phyloP scores from a whole-genome alignment of 2,113 vertebrate species.

The Stercorarius parasiticus region DNA sequence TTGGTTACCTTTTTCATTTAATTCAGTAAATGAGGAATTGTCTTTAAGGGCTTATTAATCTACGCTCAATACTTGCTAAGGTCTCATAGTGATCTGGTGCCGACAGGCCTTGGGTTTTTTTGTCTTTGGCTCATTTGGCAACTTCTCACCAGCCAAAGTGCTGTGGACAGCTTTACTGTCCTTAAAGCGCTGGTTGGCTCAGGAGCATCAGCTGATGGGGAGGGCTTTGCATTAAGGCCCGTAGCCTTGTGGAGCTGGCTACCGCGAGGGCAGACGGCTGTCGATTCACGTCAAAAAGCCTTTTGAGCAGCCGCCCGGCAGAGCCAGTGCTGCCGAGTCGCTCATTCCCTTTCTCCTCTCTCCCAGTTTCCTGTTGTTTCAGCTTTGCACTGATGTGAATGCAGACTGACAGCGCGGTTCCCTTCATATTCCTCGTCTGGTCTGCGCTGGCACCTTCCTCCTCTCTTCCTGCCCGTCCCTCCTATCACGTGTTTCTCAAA shows the following conservation, averaged over 20 bases:
- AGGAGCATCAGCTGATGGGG: not conserved
- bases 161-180: not conserved
- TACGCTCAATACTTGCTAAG: not conserved
- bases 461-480: conserved; percentile 1
- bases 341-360: not conserved
- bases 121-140: not conserved
- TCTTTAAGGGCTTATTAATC: not conserved
- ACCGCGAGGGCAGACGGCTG: not conserved
- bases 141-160: not conserved
- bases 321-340: not conserved
- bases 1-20: not conserved
- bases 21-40: not conserved
- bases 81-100: not conserved
- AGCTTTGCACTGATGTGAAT: not conserved
- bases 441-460: not conserved
- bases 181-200: not conserved
- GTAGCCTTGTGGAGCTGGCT: not conserved
- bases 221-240: not conserved
- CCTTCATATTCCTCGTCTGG: not conserved
- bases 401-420: not conserved
- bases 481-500: not conserved
- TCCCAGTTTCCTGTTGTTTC: not conserved
- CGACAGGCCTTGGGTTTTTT: not conserved
- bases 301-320: not conserved
- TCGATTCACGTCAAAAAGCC: not conserved